Conservation (phyloP, 2,797 vertebrate species). For the Orestias chungarensis region DNA sequence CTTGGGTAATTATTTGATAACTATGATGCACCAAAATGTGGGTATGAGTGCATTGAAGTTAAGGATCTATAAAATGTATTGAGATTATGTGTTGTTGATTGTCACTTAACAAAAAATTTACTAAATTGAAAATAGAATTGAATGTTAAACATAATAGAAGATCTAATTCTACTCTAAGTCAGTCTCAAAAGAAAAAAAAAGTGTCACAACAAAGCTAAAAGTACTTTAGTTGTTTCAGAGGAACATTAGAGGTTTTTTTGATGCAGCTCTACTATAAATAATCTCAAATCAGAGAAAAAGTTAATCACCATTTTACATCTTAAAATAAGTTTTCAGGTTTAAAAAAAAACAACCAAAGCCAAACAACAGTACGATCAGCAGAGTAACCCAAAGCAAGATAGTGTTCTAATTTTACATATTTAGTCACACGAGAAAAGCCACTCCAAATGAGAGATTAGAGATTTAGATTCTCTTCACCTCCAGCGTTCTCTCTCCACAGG, state of each 20-base stretch:
- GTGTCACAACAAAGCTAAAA: neutral
- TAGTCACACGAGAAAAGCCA: conserved; percentile 57
- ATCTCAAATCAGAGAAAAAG: conserved; percentile 31
- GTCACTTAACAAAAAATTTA: too few relatives aligned
- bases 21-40: too few relatives aligned
- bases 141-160: too few relatives aligned
- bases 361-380: conserved; percentile 41
- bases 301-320: neutral
- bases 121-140: too few relatives aligned
- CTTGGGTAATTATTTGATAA: too few relatives aligned
- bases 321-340: too few relatives aligned
- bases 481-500: conserved; percentile 36
- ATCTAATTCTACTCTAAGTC: neutral
- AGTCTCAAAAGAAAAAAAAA: neutral
- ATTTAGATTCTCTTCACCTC: conserved; percentile 56
- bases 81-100: too few relatives aligned
- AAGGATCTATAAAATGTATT: too few relatives aligned
- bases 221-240: neutral
- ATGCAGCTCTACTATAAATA: conserved; percentile 19
- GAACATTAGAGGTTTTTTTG: conserved; percentile 4
- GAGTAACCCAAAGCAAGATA: conserved; percentile 53
- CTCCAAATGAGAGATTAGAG: conserved; percentile 60
- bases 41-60: too few relatives aligned
- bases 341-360: conserved; percentile 55
- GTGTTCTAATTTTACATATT: conserved; percentile 63